Evolutionary conservation across 2,113 vertebrate genomes (phyloP).

Genomic region (Thunnus thynnus): DNA sequence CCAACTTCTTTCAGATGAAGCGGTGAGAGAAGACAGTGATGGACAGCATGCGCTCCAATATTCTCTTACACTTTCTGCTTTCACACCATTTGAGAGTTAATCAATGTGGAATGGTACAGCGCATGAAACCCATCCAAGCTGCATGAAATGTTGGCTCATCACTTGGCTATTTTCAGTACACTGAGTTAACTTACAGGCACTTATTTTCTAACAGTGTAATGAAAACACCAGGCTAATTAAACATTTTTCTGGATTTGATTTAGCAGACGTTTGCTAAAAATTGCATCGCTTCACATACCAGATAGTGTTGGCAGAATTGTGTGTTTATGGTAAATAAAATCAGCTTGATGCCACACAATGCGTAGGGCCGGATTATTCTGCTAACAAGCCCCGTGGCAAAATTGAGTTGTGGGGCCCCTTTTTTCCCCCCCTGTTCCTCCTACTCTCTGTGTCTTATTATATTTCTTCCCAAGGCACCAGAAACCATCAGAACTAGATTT

Average conservation of each 20-base stretch:
- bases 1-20: not conserved
- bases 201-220: slow-evolving; percentile 43
- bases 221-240: slow-evolving; percentile 61
- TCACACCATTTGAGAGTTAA: slow-evolving; percentile 64
- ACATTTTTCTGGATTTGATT: slow-evolving; percentile 48
- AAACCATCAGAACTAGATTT: too few species aligned
- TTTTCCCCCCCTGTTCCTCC: not conserved
- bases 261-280: slow-evolving; percentile 18
- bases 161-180: slow-evolving; percentile 59
- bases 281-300: slow-evolving; percentile 14
- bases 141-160: slow-evolving; percentile 62
- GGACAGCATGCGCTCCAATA: slow-evolving; percentile 19
- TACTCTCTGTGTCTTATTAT: not conserved
- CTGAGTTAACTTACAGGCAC: slow-evolving; percentile 41
- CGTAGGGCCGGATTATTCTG: not conserved
- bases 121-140: slow-evolving; percentile 50
- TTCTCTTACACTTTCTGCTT: slow-evolving; percentile 37
- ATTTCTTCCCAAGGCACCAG: too few species aligned
- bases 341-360: slow-evolving; percentile 45
- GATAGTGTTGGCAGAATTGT: slow-evolving; percentile 45
- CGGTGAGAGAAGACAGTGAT: slow-evolving; percentile 19
- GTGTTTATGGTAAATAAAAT: slow-evolving; percentile 68
- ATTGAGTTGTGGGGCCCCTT: not conserved
- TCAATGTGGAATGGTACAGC: slow-evolving; percentile 58
- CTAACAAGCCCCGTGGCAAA: not conserved